Evolutionary conservation across 1,140 invertebrate genomes (phyloP), one percentile per base, ranked within the genome.

Genomic region (Mycetomoellerius zeteki): DNA sequence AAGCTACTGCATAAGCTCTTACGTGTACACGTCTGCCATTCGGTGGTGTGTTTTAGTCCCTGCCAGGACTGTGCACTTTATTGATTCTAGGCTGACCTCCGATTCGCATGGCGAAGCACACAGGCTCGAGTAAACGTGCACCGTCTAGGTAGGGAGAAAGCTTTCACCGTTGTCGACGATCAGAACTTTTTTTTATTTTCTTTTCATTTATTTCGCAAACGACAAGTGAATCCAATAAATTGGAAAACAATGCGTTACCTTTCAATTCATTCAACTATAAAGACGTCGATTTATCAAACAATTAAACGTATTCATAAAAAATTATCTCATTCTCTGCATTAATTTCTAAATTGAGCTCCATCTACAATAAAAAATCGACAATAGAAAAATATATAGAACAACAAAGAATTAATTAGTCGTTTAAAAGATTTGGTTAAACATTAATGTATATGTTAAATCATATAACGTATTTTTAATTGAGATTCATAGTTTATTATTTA

Each of bases 61-160:
- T 88, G 81, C 69, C 80, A 90, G 84, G 72, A 91, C 75, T 86
- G 88, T 91, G 90, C 90, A 89, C 88, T 91, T 91, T 91, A 91
- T 91, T 91, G 90, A 91, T 91, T 89, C 90, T 77, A 89, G 82
- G 89, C 89, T 91, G 90, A 91, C 90, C 90, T 80, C 60, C 87
- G 90, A 89, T 90, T 91, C 87, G 62, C 89, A 88, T 85, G 84
- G 84, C 71, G 69, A 86, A 71, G 47, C 52, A 77, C 58, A 89
- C 82, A 67, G 58, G 84, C 50, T 81, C 58, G 50, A 64, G 69
- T 76, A 75, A 80, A 78, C 72, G 73, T 30, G 8, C 54, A 58
- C 64, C 60, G 65, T 52, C 62, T 60, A 50, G 67, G 30, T 80
- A 72, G 75, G 60, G 10, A 27, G 47, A 56, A 30, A 43, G 24